Conservation (phyloP, 2,113 vertebrate species). For the Sturnira hondurensis region DNA sequence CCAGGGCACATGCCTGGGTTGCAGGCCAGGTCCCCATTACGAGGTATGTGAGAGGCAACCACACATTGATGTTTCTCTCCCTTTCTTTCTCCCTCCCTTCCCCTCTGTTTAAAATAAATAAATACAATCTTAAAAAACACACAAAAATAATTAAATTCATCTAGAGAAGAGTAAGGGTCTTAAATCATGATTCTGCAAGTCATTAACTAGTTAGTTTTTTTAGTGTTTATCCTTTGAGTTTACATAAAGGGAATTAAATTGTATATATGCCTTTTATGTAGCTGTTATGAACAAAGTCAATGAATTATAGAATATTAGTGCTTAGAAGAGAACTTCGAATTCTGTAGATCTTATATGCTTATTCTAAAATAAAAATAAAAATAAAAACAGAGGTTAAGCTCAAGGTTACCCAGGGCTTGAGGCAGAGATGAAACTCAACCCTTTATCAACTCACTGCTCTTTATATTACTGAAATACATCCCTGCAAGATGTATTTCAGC, state of each 20-base stretch:
- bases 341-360: neutral
- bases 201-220: neutral
- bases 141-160: neutral
- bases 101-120: no score
- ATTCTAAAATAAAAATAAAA: neutral
- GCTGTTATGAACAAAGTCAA: neutral
- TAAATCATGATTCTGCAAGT: neutral
- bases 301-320: neutral
- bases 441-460: neutral
- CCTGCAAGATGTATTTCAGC: neutral
- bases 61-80: no score
- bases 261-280: neutral
- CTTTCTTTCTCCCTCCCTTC: no score
- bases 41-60: no score
- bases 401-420: neutral
- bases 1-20: no score
- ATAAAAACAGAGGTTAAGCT: neutral
- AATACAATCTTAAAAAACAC: no score
- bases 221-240: neutral
- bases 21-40: no score
- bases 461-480: neutral
- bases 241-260: neutral
- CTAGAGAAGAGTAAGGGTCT: neutral
- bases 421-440: neutral
- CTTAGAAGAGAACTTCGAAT: conserved; percentile 24